phyloP scores from a whole-genome alignment of 2,113 vertebrate genomes.

The Rhinolophus sinicus region DNA sequence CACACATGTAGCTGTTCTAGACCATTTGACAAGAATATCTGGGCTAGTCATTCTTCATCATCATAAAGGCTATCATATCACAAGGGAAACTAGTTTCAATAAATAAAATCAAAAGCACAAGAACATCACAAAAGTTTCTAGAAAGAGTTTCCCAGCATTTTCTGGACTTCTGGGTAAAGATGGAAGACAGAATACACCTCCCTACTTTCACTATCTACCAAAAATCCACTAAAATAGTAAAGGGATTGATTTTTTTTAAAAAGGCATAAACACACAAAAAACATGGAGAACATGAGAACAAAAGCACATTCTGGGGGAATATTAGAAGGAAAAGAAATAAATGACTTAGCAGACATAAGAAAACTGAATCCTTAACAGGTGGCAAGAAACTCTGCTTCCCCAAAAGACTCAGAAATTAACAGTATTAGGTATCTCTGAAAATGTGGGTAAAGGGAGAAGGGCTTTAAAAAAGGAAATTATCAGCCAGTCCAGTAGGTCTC shows the following conservation, averaged over 20 bases:
- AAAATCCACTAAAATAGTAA: neutral
- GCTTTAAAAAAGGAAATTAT: neutral
- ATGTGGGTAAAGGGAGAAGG: neutral
- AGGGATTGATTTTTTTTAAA: neutral
- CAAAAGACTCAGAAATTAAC: neutral
- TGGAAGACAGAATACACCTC: neutral
- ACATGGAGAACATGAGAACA: neutral
- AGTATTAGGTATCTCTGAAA: neutral
- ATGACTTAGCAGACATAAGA: neutral
- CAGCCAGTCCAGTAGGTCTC: neutral
- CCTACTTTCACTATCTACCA: neutral
- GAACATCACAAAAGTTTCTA: neutral
- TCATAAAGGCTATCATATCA: neutral
- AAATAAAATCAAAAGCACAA: constrained; percentile 23
- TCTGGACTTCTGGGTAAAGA: neutral
- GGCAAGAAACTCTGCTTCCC: neutral
- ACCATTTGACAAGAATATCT: neutral
- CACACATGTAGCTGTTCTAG: neutral
- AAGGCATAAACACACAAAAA: neutral
- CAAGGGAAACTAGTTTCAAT: neutral
- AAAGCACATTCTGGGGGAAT: neutral
- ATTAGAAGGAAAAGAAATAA: constrained; percentile 8
- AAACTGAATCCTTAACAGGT: neutral
- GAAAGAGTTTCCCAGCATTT: neutral
- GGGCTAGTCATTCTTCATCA: neutral